Base-by-base conservation (phyloP, 2,888 invertebrate species). In the Pristionchus arcanus region DNA sequence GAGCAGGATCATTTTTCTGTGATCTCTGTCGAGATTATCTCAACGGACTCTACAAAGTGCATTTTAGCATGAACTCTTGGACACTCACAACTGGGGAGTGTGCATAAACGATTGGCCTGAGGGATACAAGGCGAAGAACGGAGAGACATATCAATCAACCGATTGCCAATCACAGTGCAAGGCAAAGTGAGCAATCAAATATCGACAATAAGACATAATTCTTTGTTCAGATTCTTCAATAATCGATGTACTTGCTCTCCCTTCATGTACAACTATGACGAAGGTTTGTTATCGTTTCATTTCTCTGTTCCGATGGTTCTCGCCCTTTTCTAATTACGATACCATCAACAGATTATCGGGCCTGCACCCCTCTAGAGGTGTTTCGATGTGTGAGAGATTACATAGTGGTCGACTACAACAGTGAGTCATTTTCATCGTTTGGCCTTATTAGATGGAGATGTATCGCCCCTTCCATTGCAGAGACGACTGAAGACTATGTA, bases 171-270 rank as follows among this genome's bases (percentile, higher is more conserved):
- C 84, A 31, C 37, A 59, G 59, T 84, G 84, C 84, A 84, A 84
- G 37, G 84, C 84, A 11, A 84, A 59, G 84, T 84, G 28, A 83
- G 28, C 42, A 49, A 81, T 37, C 19, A 21, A 19, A 0, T 21
- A 81, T 11, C 28, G 21, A 34, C 4, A n/a, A 13, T 53, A 9
- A 15, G 25, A 5, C n/a, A 34, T 34, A 31, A 7, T 3, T 2
- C 34, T 34, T 34, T 25, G 5, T 84, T 59, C 21, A 84, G 84
- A 71, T 88, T 88, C 88, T 93, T 92, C 91, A 83, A 90, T 53
- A 90, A 91, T 11, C 90, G 87, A 1, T 93, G 93, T 77, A 90
- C 90, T 19, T 93, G 93, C 83, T 88, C 90, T 31, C 93, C 93
- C 16, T 92, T 92, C 68, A 91, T 91, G 28, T 93, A 92, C 90